Evolutionary conservation across 2,113 vertebrate genomes (phyloP).

Genomic region (Dromiciops gliroides): DNA sequence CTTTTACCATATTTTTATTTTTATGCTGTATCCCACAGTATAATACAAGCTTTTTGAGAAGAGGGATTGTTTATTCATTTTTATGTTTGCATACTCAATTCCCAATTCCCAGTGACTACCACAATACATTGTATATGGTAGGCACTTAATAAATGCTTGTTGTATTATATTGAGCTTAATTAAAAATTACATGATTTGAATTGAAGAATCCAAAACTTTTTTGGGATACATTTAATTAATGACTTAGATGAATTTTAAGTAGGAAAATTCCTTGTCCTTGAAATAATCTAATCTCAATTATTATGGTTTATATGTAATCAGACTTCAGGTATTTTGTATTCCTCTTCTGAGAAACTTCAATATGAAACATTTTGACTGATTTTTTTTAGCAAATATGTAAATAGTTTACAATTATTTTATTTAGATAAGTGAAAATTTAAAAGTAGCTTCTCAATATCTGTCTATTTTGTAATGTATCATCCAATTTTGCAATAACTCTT

Average conservation of each 20-base stretch:
- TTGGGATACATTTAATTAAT: conserved; percentile 36
- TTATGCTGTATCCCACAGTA: not conserved
- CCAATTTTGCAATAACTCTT: not conserved
- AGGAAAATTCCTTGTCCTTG: not conserved
- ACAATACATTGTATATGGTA: not conserved
- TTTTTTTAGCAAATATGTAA: not conserved
- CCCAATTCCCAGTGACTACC: not conserved
- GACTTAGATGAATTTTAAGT: conserved; percentile 52
- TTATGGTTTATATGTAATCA: conserved; percentile 38
- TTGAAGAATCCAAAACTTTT: not conserved
- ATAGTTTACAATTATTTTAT: not conserved
- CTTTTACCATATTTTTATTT: not conserved
- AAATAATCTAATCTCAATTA: conserved; percentile 21
- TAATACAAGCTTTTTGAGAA: not conserved
- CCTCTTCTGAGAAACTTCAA: conserved; percentile 24
- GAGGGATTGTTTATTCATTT: too few species aligned
- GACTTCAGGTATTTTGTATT: conserved; percentile 19
- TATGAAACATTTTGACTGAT: not conserved
- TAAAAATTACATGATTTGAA: not conserved
- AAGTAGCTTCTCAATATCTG: not conserved
- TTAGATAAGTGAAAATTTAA: not conserved
- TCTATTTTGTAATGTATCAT: not conserved
- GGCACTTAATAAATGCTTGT: not conserved
- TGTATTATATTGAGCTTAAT: not conserved
- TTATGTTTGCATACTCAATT: too few species aligned